Base-by-base conservation (phyloP, 2,888 invertebrate species). In the Pecten maximus region DNA sequence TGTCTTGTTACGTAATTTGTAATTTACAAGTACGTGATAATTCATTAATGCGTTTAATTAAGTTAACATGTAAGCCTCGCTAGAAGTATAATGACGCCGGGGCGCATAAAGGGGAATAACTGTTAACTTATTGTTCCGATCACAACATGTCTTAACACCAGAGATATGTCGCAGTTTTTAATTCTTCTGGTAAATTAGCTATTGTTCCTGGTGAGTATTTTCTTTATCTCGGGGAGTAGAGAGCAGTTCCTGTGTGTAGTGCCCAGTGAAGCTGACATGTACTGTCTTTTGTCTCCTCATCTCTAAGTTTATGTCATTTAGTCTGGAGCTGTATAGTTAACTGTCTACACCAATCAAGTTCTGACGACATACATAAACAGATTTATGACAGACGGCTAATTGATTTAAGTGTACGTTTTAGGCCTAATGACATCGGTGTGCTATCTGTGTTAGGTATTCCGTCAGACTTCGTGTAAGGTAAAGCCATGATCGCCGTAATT, bases 1-100 rank as follows among this genome's bases (percentile, higher is more conserved):
- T 74, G 74, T 74, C 74, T 74, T 74, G 74, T 74, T 74, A 35
- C 74, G 74, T 74, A 74, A 74, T 74, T 74, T 74, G 50, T 54
- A 54, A 54, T 54, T 19, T 54, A 35, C 74, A 74, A 74, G 74
- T 35, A 28, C 74, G 74, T 74, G 74, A 74, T 74, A 35, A 74
- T 74, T 74, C 19, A 74, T 74, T 74, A 74, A 74, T 74, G 28
- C 74, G 10, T 19, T 74, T 74, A 74, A 74, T 74, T 74, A 23
- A 74, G 74, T 74, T 74, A 74, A 35, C 74, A 74, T 74, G 74
- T 74, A 35, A 35, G 74, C 74, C 35, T 35, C 74, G 74, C 35
- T 74, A 15, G 35, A 74, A 8, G 74, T 74, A 10, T 74, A 74
- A 35, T 74, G 74, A 74, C 74, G 74, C 74, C 74, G 35, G 35